Evolutionary conservation across 1,140 invertebrate genomes (phyloP), one percentile per base, ranked within the genome.

Genomic region (Antheraea pernyi): DNA sequence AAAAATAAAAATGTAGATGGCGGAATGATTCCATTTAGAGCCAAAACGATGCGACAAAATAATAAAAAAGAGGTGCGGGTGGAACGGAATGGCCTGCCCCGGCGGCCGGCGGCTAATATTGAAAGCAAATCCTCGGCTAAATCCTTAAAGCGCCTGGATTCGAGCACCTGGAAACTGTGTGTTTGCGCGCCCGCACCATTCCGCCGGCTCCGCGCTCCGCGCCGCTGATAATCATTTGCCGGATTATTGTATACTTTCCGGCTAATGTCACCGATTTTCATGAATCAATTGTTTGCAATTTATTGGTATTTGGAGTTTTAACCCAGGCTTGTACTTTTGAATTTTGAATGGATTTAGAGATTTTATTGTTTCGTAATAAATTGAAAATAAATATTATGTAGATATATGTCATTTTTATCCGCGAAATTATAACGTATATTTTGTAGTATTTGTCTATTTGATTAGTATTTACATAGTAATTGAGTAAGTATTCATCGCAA

Each of bases 1-100:
- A 93, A 93, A 93, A 93, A 93, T 93, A 93, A 93, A 93, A 93
- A 93, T 91, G 91, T 91, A 92, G 91, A 93, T 92, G 86, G 91
- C 84, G 82, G 88, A 91, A 92, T 91, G 88, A 92, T 91, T 91
- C 89, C 88, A 89, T 90, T 92, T 89, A 81, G 87, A 85, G 84
- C 85, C 89, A 89, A 92, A 92, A 92, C 89, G 88, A 92, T 88
- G 89, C 89, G 89, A 90, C 88, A 89, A 92, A 92, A 92, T 92
- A 92, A 92, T 92, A 92, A 92, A 92, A 53, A 92, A 91, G 22
- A 91, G 84, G 85, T 85, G 83, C 82, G 84, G 78, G 85, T 80
- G 90, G 83, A 91, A 89, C 88, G 86, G 83, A 83, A 83, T 82
- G 82, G 88, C 79, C 82, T 78, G 81, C 80, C 85, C 80, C 85